A percentile compares a stretch with the other conserved stretches of the same genome.
Conservation (phyloP, 2,888 invertebrate species). For the Xylocampa areola region DNA sequence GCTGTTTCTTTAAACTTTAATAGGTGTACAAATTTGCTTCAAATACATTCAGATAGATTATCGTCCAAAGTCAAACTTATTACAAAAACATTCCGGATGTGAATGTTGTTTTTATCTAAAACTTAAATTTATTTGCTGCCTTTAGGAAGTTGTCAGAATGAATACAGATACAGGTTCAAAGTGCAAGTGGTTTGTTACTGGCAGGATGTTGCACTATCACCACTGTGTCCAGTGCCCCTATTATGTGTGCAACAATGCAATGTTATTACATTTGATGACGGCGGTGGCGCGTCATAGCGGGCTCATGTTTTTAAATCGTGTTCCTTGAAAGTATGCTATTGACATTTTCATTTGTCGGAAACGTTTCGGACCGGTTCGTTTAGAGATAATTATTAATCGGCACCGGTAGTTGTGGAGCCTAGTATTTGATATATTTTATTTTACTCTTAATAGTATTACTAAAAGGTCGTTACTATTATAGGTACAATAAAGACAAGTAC, state of each 20-base stretch:
- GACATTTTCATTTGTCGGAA: conserved; percentile 30
- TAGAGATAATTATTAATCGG: conserved; percentile 4
- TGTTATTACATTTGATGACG: conserved; percentile 34
- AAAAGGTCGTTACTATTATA: no score
- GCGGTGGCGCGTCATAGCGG: conserved; percentile 14
- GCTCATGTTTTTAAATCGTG: conserved; percentile 41
- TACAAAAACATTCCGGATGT: conserved; percentile 22
- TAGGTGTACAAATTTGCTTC: no score
- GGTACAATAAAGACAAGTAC: no score
- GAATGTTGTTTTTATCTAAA: conserved; percentile 29
- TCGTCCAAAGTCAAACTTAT: conserved; percentile 28
- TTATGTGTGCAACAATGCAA: conserved; percentile 30
- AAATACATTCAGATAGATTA: conserved; percentile 3
- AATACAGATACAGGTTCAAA: conserved; percentile 30
- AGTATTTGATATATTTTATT: conserved; percentile 20
- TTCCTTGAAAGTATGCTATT: conserved; percentile 24
- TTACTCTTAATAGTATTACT: no score
- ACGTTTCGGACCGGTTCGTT: conserved; percentile 29
- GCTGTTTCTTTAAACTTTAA: no score
- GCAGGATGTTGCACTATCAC: conserved; percentile 40
- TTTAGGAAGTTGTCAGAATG: no score
- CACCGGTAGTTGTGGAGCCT: conserved; percentile 4
- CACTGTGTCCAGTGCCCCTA: background rate
- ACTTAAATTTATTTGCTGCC: no score
- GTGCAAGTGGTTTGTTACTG: conserved; percentile 19